Base-by-base conservation (phyloP, 2,797 vertebrate genomes). In the Toxotes lorentzi region DNA sequence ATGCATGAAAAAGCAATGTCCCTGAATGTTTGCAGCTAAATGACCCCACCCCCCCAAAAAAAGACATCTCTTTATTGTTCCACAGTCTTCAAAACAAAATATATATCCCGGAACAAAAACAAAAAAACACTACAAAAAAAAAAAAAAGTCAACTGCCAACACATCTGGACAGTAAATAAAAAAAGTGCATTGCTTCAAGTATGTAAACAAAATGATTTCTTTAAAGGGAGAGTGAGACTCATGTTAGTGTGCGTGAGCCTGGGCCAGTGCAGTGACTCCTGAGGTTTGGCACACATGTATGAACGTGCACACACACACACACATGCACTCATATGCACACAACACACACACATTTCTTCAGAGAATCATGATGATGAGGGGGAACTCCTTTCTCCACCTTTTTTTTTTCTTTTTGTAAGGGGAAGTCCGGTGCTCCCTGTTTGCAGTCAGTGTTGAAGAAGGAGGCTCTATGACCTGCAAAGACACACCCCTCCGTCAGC, bases 131-230 rank as follows among this genome's bases (percentile, higher is more conserved):
- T 47, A 57, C 40, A 32, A 78, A 74, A 80, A 81, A 47, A 74
- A 75, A 79, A 76, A 70, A 82, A 59, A 70, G 27, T 69, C 53
- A 27, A 86, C 76, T 48, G 65, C 79, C 81, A 83, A 83, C 70
- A 81, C 80, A 86, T 85, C 47, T 54, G 65, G 73, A 76, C 81
- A 63, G 89, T 76, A 90, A 90, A 83, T 82, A 11, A 73, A 82
- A 93, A 95, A 95, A 96, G 95, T 96, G 95, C 95, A 93, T 94
- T 90, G 67, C 91, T 95, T 95, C 94, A 95, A 95, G 94, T 94
- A 95, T 95, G 93, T 94, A 95, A 95, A 95, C 92, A 95, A 93
- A 93, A 92, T 64, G 23, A 86, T 85, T 87, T 88, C 48, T 84
- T 89, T 87, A 90, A 91, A 91, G 87, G 85, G 82, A 84, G 24